These are phyloP conservation scores for Lycia hirtaria DNA, from an alignment of 2,888 invertebrate genomes.

Conservation along the genomic window DNA sequence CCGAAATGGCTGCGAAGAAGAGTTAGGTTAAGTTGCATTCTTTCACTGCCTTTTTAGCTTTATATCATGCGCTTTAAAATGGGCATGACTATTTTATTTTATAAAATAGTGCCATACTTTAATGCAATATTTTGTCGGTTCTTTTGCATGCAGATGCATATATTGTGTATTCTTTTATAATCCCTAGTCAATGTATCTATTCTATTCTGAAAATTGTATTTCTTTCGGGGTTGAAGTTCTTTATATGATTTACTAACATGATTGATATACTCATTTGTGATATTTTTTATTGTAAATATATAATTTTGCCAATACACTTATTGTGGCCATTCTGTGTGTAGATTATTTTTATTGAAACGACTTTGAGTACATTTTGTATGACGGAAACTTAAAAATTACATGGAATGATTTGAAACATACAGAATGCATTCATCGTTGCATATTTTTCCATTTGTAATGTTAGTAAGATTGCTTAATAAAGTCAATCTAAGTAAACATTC, in stretches of 20 bases:
- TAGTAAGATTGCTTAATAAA: conserved; percentile 69
- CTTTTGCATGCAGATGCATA: conserved; percentile 54
- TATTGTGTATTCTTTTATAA: conserved; percentile 52
- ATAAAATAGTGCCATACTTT: conserved; percentile 83
- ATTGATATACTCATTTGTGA: conserved; percentile 75
- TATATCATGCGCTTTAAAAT: conserved; percentile 57
- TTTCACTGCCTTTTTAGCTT: conserved; percentile 73
- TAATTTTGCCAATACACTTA: conserved; percentile 64
- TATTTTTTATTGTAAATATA: conserved; percentile 74
- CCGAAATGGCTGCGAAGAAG: conserved; percentile 52
- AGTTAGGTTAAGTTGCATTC: conserved; percentile 33
- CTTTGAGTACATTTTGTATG: conserved; percentile 48
- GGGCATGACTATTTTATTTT: conserved; percentile 72
- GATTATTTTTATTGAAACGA: conserved; percentile 41
- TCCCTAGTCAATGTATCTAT: conserved; percentile 70
- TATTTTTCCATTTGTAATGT: conserved; percentile 58
- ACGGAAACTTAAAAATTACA: conserved; percentile 7
- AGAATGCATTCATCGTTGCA: conserved; percentile 58
- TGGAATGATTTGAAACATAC: conserved; percentile 24
- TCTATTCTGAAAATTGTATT: conserved; percentile 46
- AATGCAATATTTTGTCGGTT: conserved; percentile 50
- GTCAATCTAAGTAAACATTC: conserved; percentile 80
- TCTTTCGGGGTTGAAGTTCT: conserved; percentile 30
- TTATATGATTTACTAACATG: conserved; percentile 49
- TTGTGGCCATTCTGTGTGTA: conserved; percentile 72